These are phyloP conservation scores for Leptodactylus fallax DNA, from an alignment of 2,797 vertebrate species.

Conservation along the genomic window DNA sequence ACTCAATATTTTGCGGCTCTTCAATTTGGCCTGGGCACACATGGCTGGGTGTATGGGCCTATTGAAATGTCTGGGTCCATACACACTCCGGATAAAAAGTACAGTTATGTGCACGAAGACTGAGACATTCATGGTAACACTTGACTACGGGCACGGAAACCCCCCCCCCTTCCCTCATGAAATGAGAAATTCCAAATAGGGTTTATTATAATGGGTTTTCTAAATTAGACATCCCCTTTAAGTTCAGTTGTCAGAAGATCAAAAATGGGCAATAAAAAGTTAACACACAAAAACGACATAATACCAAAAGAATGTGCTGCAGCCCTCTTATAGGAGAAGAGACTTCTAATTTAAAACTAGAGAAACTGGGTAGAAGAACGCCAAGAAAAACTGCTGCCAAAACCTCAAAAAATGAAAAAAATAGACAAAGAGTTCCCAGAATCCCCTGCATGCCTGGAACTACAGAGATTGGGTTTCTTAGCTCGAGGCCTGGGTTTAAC, in stretches of 20 bases:
- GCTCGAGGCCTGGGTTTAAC: neutral
- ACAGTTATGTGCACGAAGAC: too few relatives aligned
- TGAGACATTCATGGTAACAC: too few relatives aligned
- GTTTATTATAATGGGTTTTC: neutral
- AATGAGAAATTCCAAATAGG: neutral
- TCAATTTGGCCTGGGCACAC: too few relatives aligned
- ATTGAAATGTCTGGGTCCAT: too few relatives aligned
- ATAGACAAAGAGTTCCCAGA: slow-evolving; percentile 10
- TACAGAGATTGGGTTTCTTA: neutral
- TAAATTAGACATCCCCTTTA: neutral
- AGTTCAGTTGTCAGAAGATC: neutral
- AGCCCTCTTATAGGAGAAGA: slow-evolving; percentile 2
- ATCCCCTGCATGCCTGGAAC: slow-evolving; percentile 17
- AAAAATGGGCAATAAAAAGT: neutral
- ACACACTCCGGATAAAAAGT: too few relatives aligned
- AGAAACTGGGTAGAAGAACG: neutral
- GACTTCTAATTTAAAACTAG: slow-evolving; percentile 37
- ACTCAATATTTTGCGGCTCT: too few relatives aligned
- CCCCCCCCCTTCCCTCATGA: neutral
- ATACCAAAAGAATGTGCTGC: slow-evolving; percentile 24
- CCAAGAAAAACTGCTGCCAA: slow-evolving; percentile 32
- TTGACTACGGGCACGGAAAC: too few relatives aligned
- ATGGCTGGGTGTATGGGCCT: too few relatives aligned
- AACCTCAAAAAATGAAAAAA: slow-evolving; percentile 14
- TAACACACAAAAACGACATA: slow-evolving; percentile 26